phyloP scores from a whole-genome alignment of 2,113 vertebrate species.

The Vulpes vulpes region DNA sequence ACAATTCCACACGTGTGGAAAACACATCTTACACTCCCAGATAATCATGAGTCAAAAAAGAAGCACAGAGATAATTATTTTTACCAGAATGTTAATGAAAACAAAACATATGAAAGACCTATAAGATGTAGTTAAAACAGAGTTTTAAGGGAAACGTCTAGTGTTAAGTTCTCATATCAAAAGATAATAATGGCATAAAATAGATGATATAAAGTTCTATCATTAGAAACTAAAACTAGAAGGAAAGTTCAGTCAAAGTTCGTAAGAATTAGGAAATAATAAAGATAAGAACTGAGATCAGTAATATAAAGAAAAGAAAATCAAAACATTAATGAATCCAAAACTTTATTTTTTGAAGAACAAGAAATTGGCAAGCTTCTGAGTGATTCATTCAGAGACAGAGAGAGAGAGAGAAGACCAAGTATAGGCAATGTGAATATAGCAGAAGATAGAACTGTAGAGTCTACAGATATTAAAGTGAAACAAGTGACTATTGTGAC shows the following conservation, averaged over 20 bases:
- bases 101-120: neutral
- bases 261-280: neutral
- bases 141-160: neutral
- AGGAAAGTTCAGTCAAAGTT: neutral
- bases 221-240: neutral
- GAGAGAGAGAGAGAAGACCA: neutral
- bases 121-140: neutral
- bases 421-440: fast-evolving
- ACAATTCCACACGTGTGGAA: neutral
- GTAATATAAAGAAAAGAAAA: neutral
- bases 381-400: neutral
- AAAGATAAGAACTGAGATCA: neutral
- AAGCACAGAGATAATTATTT: neutral
- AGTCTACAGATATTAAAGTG: neutral
- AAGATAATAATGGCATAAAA: neutral
- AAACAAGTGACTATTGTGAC: fast-evolving
- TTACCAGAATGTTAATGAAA: neutral
- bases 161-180: neutral
- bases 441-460: neutral
- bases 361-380: neutral
- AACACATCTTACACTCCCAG: neutral
- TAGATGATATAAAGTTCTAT: neutral
- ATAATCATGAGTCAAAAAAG: neutral
- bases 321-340: too few relatives aligned
- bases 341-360: neutral